A percentile compares a stretch with the other conserved stretches of the same genome.
phyloP scores from a whole-genome alignment of 2,888 invertebrate species.

The Charanyca ferruginea region DNA sequence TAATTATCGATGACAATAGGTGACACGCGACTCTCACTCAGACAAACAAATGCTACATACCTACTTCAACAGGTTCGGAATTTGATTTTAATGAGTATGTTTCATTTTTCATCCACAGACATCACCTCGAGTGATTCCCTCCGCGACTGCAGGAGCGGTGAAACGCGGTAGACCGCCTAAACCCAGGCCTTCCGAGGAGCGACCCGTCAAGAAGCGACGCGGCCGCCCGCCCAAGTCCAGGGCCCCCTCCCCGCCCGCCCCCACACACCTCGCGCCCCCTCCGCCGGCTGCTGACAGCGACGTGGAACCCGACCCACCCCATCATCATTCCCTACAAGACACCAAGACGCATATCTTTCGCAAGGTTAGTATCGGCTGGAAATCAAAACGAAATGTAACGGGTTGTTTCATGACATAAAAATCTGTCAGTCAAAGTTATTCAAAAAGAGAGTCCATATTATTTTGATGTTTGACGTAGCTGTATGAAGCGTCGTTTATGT shows the following conservation, averaged over 20 bases:
- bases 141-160: slow-evolving; percentile 63
- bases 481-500: too few species aligned
- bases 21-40: too few species aligned
- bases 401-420: too few species aligned
- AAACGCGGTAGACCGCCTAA: slow-evolving; percentile 91
- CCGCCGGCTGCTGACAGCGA: slow-evolving; percentile 74
- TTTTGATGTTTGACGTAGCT: too few species aligned
- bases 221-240: slow-evolving; percentile 83
- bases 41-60: too few species aligned
- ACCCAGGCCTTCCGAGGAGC: slow-evolving; percentile 77
- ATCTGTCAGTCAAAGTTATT: too few species aligned
- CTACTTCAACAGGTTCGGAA: too few species aligned
- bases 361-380: slow-evolving; percentile 71
- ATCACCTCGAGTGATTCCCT: slow-evolving; percentile 74
- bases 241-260: slow-evolving; percentile 60
- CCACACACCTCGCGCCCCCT: slow-evolving; percentile 63
- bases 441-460: too few species aligned
- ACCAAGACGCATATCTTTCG: slow-evolving; percentile 86
- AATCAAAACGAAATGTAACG: too few species aligned
- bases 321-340: slow-evolving; percentile 75
- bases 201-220: slow-evolving; percentile 84
- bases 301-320: slow-evolving; percentile 78
- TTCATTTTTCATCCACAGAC: slow-evolving; percentile 55
- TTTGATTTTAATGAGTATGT: not conserved
- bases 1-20: too few species aligned